phyloP scores from a whole-genome alignment of 2,797 vertebrate species.

The Geotrypetes seraphini region DNA sequence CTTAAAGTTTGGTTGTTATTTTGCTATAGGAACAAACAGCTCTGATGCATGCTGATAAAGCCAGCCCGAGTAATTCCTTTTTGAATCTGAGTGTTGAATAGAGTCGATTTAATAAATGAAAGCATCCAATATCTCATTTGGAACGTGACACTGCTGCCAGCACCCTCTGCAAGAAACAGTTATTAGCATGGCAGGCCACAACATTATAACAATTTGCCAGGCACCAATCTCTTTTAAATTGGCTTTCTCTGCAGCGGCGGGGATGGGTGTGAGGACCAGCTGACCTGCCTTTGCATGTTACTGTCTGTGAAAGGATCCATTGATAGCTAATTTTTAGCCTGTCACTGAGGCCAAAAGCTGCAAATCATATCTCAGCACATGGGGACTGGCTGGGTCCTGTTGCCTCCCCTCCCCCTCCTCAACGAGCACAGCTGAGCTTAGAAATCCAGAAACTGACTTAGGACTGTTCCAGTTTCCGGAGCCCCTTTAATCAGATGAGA shows the following conservation, averaged over 20 bases:
- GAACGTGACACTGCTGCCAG: constrained; percentile 23
- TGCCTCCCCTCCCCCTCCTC: no score
- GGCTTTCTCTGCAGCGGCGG: neutral
- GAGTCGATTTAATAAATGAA: constrained; percentile 38
- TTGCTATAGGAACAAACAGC: neutral
- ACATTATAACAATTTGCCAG: constrained; percentile 6
- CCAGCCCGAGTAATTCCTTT: neutral
- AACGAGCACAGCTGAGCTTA: neutral
- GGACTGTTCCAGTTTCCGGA: no score
- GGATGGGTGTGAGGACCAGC: fast-evolving
- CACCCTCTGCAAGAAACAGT: constrained; percentile 19
- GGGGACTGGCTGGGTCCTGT: no score
- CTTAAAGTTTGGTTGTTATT: no score
- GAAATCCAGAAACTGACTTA: no score
- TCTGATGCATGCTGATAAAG: neutral
- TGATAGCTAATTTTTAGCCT: fast-evolving
- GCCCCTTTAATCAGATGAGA: no score
- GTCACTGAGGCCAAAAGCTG: fast-evolving
- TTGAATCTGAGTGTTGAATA: constrained; percentile 13
- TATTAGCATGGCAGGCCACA: constrained; percentile 17
- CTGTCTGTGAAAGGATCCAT: neutral
- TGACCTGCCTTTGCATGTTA: neutral
- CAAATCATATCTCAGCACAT: no score
- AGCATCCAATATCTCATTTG: constrained; percentile 36
- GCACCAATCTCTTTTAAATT: constrained; percentile 6